phyloP scores from a whole-genome alignment of 1,140 invertebrate species.

The Pseudomyrmex pallidus region DNA sequence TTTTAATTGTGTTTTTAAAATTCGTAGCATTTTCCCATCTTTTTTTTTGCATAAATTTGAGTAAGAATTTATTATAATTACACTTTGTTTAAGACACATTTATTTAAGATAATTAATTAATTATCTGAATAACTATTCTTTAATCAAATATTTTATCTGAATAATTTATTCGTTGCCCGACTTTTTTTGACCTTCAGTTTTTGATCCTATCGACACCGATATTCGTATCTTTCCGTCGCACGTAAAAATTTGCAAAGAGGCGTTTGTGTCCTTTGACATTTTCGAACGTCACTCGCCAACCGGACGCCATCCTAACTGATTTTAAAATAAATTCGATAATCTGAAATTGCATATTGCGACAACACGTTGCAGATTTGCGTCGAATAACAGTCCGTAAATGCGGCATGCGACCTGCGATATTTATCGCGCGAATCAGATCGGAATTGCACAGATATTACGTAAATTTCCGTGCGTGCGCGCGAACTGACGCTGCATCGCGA shows the following conservation, averaged over 20 bases:
- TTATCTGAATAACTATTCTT: neutral
- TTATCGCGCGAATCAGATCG: conserved; percentile 46
- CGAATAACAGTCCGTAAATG: conserved; percentile 6
- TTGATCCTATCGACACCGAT: conserved; percentile 31
- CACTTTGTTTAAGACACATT: too few relatives aligned
- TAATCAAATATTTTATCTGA: conserved; percentile 1
- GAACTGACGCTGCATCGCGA: conserved; percentile 12
- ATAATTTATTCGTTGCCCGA: too few relatives aligned
- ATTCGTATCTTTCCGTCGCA: conserved; percentile 22
- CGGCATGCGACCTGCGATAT: conserved; percentile 40
- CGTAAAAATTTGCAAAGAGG: conserved; percentile 30
- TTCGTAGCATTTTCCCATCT: neutral
- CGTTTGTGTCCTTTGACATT: conserved; percentile 39
- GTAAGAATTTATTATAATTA: neutral
- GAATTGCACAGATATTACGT: conserved; percentile 52
- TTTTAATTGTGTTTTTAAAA: neutral
- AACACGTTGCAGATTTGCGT: neutral
- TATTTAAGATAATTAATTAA: neutral
- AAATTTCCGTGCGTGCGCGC: conserved; percentile 33
- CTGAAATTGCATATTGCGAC: neutral
- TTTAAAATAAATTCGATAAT: neutral
- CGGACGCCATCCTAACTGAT: conserved; percentile 21
- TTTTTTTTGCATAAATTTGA: neutral
- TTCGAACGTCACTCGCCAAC: conserved; percentile 25
- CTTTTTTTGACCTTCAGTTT: conserved; percentile 30